These are phyloP conservation scores for Fratercula arctica DNA, from an alignment of 2,797 vertebrate genomes.

Conservation along the genomic window DNA sequence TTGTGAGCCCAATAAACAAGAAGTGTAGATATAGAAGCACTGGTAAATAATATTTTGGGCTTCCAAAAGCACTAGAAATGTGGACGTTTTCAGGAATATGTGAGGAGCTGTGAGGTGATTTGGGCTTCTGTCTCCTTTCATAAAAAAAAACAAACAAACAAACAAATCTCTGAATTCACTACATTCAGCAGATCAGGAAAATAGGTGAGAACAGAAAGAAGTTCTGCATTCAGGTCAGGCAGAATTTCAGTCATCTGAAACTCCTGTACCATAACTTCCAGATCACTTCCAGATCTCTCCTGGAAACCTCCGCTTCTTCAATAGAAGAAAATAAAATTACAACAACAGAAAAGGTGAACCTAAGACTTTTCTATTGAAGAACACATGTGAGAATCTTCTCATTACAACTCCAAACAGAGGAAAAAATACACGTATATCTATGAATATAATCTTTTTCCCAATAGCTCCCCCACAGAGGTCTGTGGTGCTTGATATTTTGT, in stretches of 20 bases:
- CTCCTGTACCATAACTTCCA: neutral
- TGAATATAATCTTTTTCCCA: neutral
- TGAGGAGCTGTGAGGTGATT: neutral
- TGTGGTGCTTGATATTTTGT: neutral
- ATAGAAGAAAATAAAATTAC: neutral
- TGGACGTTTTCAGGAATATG: neutral
- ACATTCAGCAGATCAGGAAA: neutral
- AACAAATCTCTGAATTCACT: neutral
- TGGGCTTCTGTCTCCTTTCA: neutral
- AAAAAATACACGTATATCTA: neutral
- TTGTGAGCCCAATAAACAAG: neutral
- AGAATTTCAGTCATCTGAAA: neutral
- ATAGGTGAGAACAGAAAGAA: neutral
- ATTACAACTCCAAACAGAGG: neutral
- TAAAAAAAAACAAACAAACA: neutral
- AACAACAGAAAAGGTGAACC: neutral
- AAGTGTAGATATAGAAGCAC: neutral
- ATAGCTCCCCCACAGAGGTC: neutral
- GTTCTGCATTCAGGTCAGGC: neutral
- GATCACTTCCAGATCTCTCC: neutral
- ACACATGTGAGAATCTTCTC: neutral
- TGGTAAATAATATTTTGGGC: neutral
- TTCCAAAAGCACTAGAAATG: neutral
- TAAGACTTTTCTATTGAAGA: neutral
- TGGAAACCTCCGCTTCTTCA: neutral